phyloP scores from a whole-genome alignment of 2,113 vertebrate species.

The Erythrolamprus reginae region DNA sequence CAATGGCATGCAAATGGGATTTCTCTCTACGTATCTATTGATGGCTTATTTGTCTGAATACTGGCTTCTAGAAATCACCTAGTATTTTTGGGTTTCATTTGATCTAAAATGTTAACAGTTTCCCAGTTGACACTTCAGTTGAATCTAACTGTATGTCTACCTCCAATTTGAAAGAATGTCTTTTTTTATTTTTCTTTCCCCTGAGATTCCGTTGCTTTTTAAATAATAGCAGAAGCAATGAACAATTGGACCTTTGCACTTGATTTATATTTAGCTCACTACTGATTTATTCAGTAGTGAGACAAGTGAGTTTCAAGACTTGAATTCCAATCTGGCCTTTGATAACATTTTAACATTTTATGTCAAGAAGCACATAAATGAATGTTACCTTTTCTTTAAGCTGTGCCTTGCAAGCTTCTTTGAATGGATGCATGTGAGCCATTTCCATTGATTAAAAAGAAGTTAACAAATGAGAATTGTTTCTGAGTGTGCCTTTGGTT shows the following conservation, averaged over 20 bases:
- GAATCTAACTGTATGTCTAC: not conserved
- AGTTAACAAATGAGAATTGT: not conserved
- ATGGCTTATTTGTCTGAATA: not conserved
- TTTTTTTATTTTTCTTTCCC: not conserved
- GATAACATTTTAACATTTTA: not conserved
- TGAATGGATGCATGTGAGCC: not conserved
- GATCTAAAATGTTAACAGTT: not conserved
- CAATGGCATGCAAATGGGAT: not conserved
- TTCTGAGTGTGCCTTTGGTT: not conserved
- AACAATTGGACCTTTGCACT: not conserved
- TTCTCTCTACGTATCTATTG: not conserved
- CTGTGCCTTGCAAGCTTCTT: not conserved
- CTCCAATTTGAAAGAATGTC: not conserved
- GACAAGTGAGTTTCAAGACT: not conserved
- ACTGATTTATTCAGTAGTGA: not conserved
- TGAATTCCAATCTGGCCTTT: not conserved
- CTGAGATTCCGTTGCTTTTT: not conserved
- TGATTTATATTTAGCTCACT: not conserved
- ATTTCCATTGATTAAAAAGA: not conserved
- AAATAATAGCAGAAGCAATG: not conserved
- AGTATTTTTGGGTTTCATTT: not conserved
- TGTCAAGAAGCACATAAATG: not conserved
- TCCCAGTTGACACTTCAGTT: not conserved
- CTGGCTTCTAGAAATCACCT: not conserved
- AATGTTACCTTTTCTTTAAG: not conserved